Base-by-base conservation (phyloP, 1,140 invertebrate genomes). In the Belonocnema kinseyi region DNA sequence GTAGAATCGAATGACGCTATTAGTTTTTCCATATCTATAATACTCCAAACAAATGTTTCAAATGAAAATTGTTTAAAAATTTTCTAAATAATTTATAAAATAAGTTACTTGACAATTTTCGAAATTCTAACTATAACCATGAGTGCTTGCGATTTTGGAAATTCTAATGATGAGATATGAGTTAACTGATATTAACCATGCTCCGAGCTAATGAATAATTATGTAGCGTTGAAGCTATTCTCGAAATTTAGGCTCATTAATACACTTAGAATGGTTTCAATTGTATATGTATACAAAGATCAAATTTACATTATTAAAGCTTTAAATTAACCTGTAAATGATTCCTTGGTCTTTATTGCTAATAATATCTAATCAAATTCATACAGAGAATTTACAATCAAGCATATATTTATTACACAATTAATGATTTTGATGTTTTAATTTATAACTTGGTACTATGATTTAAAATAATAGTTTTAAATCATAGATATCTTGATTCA, bases 121-220 rank as follows among this genome's bases (percentile, higher is more conserved):
- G 58, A n/a, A 33, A n/a, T 16, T 33, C 14, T 46, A 66, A 66
- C 61, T 40, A 66, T 26, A 66, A 40, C 10, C 61, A 33, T 66
- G 13, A 14, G 12, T 14, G 33, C n/a, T 66, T 5, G 14, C 61
- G 10, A 66, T 66, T 66, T 66, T 66, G n/a, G 61, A 33, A 26
- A 66, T 66, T 40, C 33, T 66, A 46, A 66, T 66, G 61, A 46
- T 66, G 61, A 66, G 61, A 33, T 66, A 26, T 26, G 33, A 40
- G 26, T 0, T 40, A 66, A 33, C 40, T 33, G 21, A 33, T 66
- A 66, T 46, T 66, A 66, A 46, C 33, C 61, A 66, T 66, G 61
- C 33, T 33, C 33, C 40, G n/a, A 21, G 26, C 61, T 66, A 66
- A 66, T 66, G 26, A 66, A 66, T 66, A 66, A 66, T 66, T 66